phyloP scores from a whole-genome alignment of 1,140 invertebrate genomes.

The Pseudachorutes palmiensis region DNA sequence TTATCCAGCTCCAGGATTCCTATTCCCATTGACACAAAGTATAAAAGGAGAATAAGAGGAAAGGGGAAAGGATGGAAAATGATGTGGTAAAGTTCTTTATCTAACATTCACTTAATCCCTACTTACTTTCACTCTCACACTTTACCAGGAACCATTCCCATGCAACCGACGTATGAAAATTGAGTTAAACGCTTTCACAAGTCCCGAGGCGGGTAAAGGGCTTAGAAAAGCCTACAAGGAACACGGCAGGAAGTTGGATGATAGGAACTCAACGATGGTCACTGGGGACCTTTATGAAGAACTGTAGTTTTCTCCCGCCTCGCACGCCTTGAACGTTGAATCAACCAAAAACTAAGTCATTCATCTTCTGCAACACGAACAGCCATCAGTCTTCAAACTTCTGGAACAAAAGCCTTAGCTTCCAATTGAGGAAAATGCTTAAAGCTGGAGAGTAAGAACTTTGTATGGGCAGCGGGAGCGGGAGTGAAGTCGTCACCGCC shows the following conservation, averaged over 20 bases:
- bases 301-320: neutral
- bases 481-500: neutral
- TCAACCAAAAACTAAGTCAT: slow-evolving; percentile 3
- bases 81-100: slow-evolving; percentile 16
- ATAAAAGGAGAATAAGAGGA: neutral
- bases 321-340: neutral
- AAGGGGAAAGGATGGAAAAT: neutral
- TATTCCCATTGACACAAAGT: neutral
- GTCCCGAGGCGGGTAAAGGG: neutral
- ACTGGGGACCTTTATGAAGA: neutral
- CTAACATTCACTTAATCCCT: slow-evolving; percentile 23
- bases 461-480: too few species aligned
- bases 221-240: slow-evolving; percentile 13
- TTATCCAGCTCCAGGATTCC: neutral
- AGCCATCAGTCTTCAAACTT: neutral
- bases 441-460: neutral
- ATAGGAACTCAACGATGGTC: neutral
- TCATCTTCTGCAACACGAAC: slow-evolving; percentile 13
- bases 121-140: slow-evolving; percentile 15
- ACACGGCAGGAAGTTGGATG: neutral
- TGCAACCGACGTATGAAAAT: slow-evolving; percentile 29
- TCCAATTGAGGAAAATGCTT: neutral
- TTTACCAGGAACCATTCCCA: slow-evolving; percentile 6
- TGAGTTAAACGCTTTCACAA: slow-evolving; percentile 35
- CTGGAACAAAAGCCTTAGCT: neutral